Conservation (phyloP, 2,113 vertebrate species). For the Cervus canadensis region DNA sequence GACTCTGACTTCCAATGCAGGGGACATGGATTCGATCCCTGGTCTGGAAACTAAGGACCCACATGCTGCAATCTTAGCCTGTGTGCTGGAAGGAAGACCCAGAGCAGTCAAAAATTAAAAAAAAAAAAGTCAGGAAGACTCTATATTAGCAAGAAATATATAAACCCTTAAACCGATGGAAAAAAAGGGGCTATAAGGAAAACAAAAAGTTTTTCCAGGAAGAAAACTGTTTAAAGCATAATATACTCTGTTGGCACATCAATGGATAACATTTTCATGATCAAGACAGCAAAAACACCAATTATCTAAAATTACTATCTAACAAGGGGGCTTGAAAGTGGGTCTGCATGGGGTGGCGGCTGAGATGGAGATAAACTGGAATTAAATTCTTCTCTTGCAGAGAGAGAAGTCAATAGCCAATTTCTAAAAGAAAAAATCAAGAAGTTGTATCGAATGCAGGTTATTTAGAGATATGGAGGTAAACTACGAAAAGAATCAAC, state of each 20-base stretch:
- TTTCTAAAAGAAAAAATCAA: neutral
- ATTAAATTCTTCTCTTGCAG: neutral
- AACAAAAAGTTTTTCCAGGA: neutral
- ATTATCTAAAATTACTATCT: neutral
- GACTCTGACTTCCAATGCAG: neutral
- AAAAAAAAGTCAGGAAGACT: neutral
- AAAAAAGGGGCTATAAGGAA: neutral
- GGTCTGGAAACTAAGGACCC: neutral
- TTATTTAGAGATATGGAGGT: neutral
- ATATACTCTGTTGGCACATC: no score
- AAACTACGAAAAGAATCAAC: neutral
- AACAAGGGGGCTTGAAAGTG: neutral
- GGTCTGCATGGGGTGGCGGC: neutral
- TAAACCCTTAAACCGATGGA: neutral
- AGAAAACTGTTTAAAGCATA: neutral
- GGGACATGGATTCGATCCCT: neutral
- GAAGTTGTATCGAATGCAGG: fast-evolving
- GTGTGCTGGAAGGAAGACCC: neutral
- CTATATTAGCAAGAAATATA: neutral
- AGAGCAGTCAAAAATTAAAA: neutral
- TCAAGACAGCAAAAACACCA: neutral
- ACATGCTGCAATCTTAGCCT: neutral
- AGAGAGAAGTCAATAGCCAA: neutral
- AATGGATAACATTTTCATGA: neutral
- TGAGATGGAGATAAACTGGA: neutral